Evolutionary conservation across 2,113 vertebrate genomes (phyloP).

Genomic region (Columbina picui): DNA sequence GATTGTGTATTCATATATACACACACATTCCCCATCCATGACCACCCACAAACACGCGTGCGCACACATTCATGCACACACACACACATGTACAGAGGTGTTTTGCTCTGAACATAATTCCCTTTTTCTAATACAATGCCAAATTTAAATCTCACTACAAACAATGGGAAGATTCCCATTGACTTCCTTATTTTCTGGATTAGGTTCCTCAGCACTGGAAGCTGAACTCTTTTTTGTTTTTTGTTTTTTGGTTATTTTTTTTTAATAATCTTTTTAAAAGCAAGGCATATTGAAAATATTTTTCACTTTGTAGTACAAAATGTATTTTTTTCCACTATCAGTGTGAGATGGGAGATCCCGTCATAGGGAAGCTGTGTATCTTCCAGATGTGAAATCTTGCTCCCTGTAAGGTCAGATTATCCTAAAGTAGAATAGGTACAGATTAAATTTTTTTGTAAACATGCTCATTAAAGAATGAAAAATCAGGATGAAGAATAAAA

Average conservation of each 20-base stretch:
- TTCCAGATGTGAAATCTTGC: background rate
- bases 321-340: background rate
- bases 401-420: background rate
- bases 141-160: background rate
- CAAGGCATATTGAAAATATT: background rate
- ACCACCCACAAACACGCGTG: background rate
- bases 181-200: background rate
- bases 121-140: background rate
- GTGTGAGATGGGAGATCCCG: background rate
- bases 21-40: slow-evolving; percentile 27
- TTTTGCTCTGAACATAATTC: background rate
- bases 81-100: background rate
- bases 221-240: background rate
- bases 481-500: background rate
- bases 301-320: background rate
- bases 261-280: background rate
- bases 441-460: background rate
- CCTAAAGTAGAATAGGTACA: background rate
- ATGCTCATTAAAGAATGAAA: background rate
- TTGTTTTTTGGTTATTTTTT: background rate
- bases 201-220: background rate
- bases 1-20: background rate
- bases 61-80: background rate
- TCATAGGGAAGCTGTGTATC: background rate
- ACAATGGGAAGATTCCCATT: background rate